Conservation (phyloP, 37 sponge, comb jelly and placozoan species). For the Cladorhizidae sp. region DNA sequence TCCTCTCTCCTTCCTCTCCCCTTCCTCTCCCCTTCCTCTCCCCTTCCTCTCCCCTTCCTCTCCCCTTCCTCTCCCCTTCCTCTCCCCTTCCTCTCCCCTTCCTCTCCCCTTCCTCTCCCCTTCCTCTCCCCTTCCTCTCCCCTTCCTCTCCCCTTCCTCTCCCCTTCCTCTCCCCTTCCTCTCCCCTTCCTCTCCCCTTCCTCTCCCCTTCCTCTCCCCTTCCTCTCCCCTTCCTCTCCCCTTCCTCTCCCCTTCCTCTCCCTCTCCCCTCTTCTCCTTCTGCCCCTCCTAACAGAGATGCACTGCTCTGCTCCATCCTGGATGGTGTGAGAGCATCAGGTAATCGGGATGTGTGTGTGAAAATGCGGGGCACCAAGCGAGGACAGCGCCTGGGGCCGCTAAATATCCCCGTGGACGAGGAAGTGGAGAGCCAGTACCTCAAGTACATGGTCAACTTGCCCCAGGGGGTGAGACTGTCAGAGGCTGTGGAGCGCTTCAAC, state of each 20-base stretch:
- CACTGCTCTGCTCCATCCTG: conserved; percentile 93
- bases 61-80: conserved; percentile 2
- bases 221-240: background rate
- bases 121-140: background rate
- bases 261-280: background rate
- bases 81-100: background rate
- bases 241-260: background rate
- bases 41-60: background rate
- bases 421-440: conserved; percentile 95
- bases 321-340: conserved; percentile 97
- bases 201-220: background rate
- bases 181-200: background rate
- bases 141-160: background rate
- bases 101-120: conserved; percentile 10
- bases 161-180: conserved; percentile 5
- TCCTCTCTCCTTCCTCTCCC: conserved; percentile 2
- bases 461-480: conserved; percentile 47
- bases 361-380: conserved; percentile 81
- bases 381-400: conserved; percentile 93
- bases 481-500: conserved; percentile 92
- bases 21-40: conserved; percentile 5
- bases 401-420: conserved; percentile 87
- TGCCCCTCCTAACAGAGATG: conserved; percentile 64
- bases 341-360: conserved; percentile 96
- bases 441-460: conserved; percentile 70